phyloP scores from a whole-genome alignment of 2,888 invertebrate genomes.

The Ennomos erosarius region DNA sequence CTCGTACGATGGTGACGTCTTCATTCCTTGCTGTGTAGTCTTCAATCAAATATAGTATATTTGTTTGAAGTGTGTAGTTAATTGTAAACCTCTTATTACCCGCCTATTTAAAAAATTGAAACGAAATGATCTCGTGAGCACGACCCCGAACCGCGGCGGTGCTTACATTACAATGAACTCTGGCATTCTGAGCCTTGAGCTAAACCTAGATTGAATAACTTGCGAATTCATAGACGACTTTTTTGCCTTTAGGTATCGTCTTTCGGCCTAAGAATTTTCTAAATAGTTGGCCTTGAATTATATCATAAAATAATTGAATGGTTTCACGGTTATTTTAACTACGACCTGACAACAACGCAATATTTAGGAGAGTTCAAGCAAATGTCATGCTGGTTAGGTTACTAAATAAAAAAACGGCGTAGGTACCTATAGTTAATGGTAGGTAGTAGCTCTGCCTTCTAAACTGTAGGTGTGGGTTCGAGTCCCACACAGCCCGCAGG shows the following conservation, averaged over 20 bases:
- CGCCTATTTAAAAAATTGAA: constrained; percentile 4
- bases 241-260: constrained; percentile 10
- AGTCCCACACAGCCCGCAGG: too few species aligned
- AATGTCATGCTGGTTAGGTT: too few species aligned
- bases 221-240: constrained; percentile 8
- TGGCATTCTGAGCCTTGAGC: constrained; percentile 28
- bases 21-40: neutral
- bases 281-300: constrained; percentile 19
- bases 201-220: constrained; percentile 31
- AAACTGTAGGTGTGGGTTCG: too few species aligned
- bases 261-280: constrained; percentile 11
- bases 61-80: too few species aligned
- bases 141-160: too few species aligned
- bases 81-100: constrained; percentile 13
- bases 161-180: too few species aligned
- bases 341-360: too few species aligned
- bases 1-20: neutral
- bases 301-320: constrained; percentile 17
- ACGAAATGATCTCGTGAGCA: constrained; percentile 4
- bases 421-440: too few species aligned
- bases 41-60: too few species aligned
- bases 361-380: too few species aligned
- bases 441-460: too few species aligned
- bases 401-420: too few species aligned
- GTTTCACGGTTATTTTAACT: constrained; percentile 8